Percentiles rank a stretch among this genome's conserved stretches.
These are phyloP conservation scores for Pterocles gutturalis DNA, from an alignment of 2,113 vertebrate genomes.

Conservation along the genomic window DNA sequence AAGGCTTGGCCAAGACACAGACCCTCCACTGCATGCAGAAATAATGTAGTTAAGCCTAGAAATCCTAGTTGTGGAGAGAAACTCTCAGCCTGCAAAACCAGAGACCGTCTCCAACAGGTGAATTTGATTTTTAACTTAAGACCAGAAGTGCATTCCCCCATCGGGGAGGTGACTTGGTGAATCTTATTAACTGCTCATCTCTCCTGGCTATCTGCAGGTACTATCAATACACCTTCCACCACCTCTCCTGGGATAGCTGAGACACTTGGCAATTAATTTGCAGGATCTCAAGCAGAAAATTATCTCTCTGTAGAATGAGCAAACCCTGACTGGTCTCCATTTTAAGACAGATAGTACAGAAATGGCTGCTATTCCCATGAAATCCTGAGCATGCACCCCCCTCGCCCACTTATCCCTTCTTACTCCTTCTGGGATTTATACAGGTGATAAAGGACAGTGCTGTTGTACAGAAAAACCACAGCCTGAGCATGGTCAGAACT, in stretches of 20 bases:
- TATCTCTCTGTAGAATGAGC: conserved; percentile 2
- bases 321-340: conserved; percentile 14
- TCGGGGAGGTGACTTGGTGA: background rate
- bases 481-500: background rate
- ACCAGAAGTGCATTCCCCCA: background rate
- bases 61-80: background rate
- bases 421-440: background rate
- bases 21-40: accelerated
- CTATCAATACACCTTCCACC: conserved; percentile 38
- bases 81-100: background rate
- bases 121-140: conserved; percentile 33
- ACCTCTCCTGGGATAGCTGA: conserved; percentile 59
- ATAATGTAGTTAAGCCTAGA: background rate
- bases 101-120: background rate
- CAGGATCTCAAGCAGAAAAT: conserved; percentile 69
- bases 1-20: background rate
- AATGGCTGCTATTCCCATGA: background rate
- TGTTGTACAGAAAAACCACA: background rate
- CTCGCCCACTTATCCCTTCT: background rate
- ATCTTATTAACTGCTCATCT: conserved; percentile 49
- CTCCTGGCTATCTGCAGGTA: conserved; percentile 33
- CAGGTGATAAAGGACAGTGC: background rate
- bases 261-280: conserved; percentile 68
- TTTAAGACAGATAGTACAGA: conserved; percentile 37
- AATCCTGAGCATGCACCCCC: background rate